These are phyloP conservation scores for Gisinianus flammeolus DNA, from an alignment of 2,888 invertebrate genomes.

Conservation along the genomic window DNA sequence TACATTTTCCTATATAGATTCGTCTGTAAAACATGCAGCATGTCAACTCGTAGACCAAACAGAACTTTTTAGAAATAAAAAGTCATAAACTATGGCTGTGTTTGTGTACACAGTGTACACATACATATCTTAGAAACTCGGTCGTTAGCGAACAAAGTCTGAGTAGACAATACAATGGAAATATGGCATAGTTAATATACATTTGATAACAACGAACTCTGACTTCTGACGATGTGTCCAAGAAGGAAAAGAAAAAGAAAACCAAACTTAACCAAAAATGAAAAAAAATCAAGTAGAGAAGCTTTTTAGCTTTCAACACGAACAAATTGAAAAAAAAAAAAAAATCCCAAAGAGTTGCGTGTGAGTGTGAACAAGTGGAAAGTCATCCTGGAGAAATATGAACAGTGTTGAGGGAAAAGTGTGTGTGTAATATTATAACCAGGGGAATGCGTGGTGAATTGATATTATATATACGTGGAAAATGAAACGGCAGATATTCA, in stretches of 20 bases:
- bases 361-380: background rate
- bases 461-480: background rate
- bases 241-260: background rate
- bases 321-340: conserved; percentile 27
- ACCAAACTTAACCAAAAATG: background rate
- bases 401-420: background rate
- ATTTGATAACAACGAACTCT: background rate
- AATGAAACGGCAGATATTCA: background rate
- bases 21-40: background rate
- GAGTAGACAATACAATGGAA: background rate
- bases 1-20: background rate
- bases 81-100: background rate
- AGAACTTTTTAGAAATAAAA: background rate
- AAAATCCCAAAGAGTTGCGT: conserved; percentile 8
- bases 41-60: background rate
- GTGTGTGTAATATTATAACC: background rate
- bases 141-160: too few species aligned
- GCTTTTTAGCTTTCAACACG: conserved; percentile 16
- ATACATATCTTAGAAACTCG: too few species aligned
- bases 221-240: background rate
- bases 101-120: background rate
- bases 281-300: background rate
- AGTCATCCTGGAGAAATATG: background rate
- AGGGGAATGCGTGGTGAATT: background rate
- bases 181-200: background rate